Percentiles rank a stretch among this genome's conserved stretches.
phyloP scores from a whole-genome alignment of 2,888 invertebrate genomes.

The Pelosia muscerda region DNA sequence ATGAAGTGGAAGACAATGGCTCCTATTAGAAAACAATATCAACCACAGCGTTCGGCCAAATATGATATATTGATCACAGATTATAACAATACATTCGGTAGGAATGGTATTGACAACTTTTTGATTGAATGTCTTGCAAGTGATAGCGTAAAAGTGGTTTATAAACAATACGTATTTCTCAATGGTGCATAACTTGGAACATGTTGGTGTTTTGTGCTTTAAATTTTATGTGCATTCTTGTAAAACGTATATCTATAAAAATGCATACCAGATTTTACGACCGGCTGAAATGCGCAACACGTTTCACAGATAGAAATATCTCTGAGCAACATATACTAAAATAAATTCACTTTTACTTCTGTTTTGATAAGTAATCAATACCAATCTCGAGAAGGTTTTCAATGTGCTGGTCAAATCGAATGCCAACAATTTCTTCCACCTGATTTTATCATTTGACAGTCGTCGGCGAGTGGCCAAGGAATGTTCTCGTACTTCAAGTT shows the following conservation, averaged over 20 bases:
- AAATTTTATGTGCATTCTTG: conserved; percentile 37
- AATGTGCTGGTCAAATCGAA: conserved; percentile 51
- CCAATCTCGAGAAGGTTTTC: conserved; percentile 41
- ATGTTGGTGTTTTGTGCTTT: background rate
- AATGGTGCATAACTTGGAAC: conserved; percentile 33
- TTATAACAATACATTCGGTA: conserved; percentile 52
- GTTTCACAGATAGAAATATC: conserved; percentile 28
- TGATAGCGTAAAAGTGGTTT: conserved; percentile 38
- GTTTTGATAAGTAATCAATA: conserved; percentile 46
- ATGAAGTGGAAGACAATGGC: conserved; percentile 55
- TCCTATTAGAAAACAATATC: conserved; percentile 68
- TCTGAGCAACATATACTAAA: conserved; percentile 4
- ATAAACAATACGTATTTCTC: conserved; percentile 39
- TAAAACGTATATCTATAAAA: conserved; percentile 33
- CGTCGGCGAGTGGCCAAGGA: conserved; percentile 58
- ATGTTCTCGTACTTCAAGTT: conserved; percentile 54
- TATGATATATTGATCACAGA: conserved; percentile 59
- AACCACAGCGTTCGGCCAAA: conserved; percentile 49
- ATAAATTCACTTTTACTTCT: conserved; percentile 31
- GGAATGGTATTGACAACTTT: conserved; percentile 57
- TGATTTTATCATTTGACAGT: conserved; percentile 72
- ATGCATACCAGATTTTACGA: conserved; percentile 34
- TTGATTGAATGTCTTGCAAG: conserved; percentile 59
- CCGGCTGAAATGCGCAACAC: conserved; percentile 29
- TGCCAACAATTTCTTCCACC: conserved; percentile 59